phyloP scores from a whole-genome alignment of 2,888 invertebrate species.

The Acrobasis consociella region DNA sequence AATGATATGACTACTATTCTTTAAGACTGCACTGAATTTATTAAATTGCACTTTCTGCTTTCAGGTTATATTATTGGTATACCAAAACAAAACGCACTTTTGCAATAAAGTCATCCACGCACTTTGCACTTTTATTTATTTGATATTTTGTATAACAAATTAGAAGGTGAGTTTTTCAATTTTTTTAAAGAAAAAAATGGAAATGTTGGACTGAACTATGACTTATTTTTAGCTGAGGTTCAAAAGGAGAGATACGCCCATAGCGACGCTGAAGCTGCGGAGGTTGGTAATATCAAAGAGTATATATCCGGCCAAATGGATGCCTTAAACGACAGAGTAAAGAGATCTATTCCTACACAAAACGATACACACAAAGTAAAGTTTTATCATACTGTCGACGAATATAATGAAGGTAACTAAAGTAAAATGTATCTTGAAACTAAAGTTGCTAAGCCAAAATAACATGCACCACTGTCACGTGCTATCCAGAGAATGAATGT shows the following conservation, averaged over 20 bases:
- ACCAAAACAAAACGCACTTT: conserved; percentile 45
- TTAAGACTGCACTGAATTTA: neutral
- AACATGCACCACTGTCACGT: no score
- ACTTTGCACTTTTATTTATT: conserved; percentile 20
- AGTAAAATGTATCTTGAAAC: no score
- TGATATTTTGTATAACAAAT: neutral
- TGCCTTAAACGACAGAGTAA: conserved; percentile 7
- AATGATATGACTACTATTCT: no score
- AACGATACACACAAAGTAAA: conserved; percentile 49
- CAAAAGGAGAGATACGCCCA: neutral
- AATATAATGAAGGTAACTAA: conserved; percentile 63
- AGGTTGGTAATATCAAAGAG: neutral
- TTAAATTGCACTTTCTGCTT: conserved; percentile 44
- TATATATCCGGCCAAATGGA: neutral
- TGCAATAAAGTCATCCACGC: conserved; percentile 47
- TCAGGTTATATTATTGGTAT: conserved; percentile 70
- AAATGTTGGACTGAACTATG: neutral
- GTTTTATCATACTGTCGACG: conserved; percentile 61
- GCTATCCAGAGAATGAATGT: no score
- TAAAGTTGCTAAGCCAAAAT: no score
- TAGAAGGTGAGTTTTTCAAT: conserved; percentile 1
- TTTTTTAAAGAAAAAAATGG: neutral
- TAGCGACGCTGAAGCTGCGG: neutral
- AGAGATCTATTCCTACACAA: conserved; percentile 19
- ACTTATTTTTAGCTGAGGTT: neutral